Base-by-base conservation (phyloP, 2,113 vertebrate species). In the Speoplatyrhinus poulsoni region DNA sequence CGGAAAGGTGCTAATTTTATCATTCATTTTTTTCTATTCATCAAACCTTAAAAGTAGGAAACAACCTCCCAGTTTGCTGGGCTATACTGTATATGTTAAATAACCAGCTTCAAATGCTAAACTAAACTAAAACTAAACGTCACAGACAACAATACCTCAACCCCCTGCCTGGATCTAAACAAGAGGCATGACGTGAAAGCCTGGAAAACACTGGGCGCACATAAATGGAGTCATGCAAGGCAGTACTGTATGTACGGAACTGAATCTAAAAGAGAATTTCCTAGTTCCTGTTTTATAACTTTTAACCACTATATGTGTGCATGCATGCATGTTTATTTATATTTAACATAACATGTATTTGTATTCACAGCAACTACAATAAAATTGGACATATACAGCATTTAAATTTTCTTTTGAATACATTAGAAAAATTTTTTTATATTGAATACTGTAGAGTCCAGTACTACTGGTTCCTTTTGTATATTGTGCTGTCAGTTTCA, bases 221-320 rank as follows among this genome's bases (percentile, higher is more conserved):
- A 62, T 66, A 79, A 67, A 83, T 65, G 71, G 74, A 89, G 76
- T 75, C 60, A 77, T 77, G 88, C 89, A 88, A 83, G 88, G 75
- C 26, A 26, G 26, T 26, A 76, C 69, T 60, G 17, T 59, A 82
- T 88, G 92, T 67, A 76, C 88, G 93, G 93, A 94, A 95, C 91
- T 92, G 93, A 95, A 94, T 93, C 91, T 61, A 90, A 95, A 93
- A 94, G 87, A 88, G 70, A 85, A 81, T 52, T 72, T 87, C 72
- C 70, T 79, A 90, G 88, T 95, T 95, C 94, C 94, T 91, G 90
- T 92, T 92, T 81, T 12, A 88, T 74, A n/a, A 64, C 46, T 54
- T 52, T 46, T 62, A 83, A 64, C 77, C 62, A 64, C 59, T 79
- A 33, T 74, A 66, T 63, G 50, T 74, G 77, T 72, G 74, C 48